A percentile compares a stretch with the other conserved stretches of the same genome.
Conservation (phyloP, 2,113 vertebrate genomes). For the Phasianus colchicus region DNA sequence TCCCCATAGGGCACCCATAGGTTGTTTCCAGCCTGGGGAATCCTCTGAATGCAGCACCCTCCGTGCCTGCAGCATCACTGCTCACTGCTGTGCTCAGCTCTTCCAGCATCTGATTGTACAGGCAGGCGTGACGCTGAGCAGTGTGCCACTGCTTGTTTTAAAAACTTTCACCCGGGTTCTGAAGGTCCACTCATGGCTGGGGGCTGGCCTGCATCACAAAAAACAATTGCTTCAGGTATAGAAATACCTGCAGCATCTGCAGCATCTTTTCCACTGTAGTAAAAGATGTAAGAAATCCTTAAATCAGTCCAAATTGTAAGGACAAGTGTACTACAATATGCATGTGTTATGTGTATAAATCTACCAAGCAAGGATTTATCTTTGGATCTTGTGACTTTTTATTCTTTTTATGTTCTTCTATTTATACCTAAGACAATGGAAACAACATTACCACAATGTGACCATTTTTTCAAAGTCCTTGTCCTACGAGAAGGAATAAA, state of each 20-base stretch:
- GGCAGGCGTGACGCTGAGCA: not conserved
- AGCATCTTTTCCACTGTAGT: not conserved
- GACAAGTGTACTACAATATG: not conserved
- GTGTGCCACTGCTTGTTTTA: not conserved
- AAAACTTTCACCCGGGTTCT: not conserved
- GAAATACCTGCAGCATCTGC: not conserved
- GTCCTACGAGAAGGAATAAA: accelerated
- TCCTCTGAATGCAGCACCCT: not conserved
- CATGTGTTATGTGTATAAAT: not conserved
- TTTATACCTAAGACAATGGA: not conserved
- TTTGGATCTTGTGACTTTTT: not conserved
- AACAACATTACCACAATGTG: not conserved
- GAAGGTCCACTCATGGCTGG: not conserved
- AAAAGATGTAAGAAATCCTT: not conserved
- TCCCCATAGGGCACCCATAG: not conserved
- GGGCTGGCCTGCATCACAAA: not conserved
- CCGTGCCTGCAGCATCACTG: accelerated
- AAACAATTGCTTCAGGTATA: not conserved
- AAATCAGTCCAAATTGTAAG: not conserved
- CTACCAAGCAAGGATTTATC: not conserved
- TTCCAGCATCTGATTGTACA: not conserved
- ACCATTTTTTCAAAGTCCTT: not conserved
- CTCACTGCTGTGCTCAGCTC: not conserved
- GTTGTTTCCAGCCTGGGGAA: not conserved
- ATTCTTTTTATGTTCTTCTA: not conserved